These are phyloP conservation scores for Tetrao urogallus DNA, from an alignment of 2,113 vertebrate genomes.

Conservation along the genomic window DNA sequence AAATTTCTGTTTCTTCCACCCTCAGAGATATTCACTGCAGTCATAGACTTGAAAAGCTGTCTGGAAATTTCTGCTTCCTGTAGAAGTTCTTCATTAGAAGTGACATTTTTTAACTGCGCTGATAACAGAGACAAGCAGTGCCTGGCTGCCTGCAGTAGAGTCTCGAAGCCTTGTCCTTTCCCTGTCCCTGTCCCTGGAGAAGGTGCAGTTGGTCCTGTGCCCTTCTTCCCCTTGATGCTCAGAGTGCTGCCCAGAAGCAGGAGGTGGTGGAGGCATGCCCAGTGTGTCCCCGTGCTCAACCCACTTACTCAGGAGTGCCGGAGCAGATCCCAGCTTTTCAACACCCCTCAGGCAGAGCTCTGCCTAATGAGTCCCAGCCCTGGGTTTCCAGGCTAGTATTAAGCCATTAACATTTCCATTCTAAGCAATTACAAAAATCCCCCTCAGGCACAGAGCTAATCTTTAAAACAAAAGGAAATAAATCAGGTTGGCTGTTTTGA, in stretches of 20 bases:
- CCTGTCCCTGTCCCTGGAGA: neutral
- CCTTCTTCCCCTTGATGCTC: neutral
- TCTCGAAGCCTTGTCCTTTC: neutral
- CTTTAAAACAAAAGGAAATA: neutral
- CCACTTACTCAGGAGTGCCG: neutral
- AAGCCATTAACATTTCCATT: neutral
- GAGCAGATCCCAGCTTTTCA: neutral
- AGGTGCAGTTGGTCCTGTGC: neutral
- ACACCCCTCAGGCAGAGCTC: neutral
- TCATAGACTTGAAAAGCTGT: slow-evolving; percentile 45
- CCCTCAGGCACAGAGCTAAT: neutral
- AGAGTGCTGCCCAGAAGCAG: neutral
- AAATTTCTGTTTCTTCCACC: slow-evolving; percentile 57
- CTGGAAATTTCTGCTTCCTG: slow-evolving; percentile 29
- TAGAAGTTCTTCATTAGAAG: slow-evolving; percentile 31
- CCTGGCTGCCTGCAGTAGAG: neutral
- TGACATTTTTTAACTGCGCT: neutral
- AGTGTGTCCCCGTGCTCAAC: accelerated
- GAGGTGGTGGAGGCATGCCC: neutral
- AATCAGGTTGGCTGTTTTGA: neutral
- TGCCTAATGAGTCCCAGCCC: neutral
- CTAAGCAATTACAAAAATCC: neutral
- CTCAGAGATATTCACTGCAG: slow-evolving; percentile 11
- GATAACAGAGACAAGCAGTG: neutral
- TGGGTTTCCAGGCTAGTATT: neutral